Percentiles rank a stretch among this genome's conserved stretches.
phyloP scores from a whole-genome alignment of 2,888 invertebrate species.

The Heliconius aoede region DNA sequence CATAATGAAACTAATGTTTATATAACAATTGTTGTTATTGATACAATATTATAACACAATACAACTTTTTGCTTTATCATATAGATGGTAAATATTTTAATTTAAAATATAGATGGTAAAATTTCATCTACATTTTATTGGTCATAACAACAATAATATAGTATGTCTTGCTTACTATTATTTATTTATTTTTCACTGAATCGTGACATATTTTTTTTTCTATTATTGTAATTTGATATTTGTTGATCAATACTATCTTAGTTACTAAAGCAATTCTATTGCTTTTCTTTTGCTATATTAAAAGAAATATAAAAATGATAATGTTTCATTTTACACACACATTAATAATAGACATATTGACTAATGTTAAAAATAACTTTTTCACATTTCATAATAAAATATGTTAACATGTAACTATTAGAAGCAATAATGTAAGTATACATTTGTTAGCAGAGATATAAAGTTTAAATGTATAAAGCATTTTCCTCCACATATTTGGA shows the following conservation, averaged over 20 bases:
- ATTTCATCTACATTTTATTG: background rate
- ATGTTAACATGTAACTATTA: background rate
- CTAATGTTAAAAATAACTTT: background rate
- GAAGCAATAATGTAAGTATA: constrained; percentile 1
- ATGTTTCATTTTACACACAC: background rate
- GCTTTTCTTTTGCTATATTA: background rate
- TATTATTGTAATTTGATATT: too few relatives aligned
- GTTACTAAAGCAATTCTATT: background rate
- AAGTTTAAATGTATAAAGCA: too few relatives aligned
- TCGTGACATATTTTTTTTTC: too few relatives aligned
- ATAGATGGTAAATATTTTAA: background rate
- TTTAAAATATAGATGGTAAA: background rate
- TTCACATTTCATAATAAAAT: background rate
- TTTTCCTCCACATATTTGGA: too few relatives aligned
- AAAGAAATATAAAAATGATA: background rate
- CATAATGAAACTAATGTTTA: background rate
- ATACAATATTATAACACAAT: background rate
- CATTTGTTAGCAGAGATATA: background rate
- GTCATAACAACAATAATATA: background rate
- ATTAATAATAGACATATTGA: background rate
- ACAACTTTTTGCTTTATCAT: background rate
- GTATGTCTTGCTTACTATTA: background rate
- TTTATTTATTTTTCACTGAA: background rate
- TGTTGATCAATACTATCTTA: background rate
- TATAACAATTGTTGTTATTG: background rate